phyloP scores from a whole-genome alignment of 2,888 invertebrate species.

The Muschampia plurimacula region DNA sequence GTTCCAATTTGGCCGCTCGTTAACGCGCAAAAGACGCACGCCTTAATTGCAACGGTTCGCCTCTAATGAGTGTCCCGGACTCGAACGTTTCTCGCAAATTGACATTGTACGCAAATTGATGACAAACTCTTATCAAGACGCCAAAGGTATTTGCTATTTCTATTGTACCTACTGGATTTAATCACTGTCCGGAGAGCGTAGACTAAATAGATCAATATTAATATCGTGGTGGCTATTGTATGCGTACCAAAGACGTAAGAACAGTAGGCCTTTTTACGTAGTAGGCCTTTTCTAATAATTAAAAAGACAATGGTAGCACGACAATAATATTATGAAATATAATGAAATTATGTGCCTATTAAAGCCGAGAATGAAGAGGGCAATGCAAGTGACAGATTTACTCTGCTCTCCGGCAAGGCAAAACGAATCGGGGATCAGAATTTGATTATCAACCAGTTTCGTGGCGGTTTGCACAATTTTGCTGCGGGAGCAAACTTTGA shows the following conservation, averaged over 20 bases:
- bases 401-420: background rate
- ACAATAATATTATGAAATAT: background rate
- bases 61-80: constrained; percentile 79
- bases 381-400: constrained; percentile 3
- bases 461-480: constrained; percentile 37
- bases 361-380: background rate
- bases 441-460: constrained; percentile 35
- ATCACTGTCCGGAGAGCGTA: constrained; percentile 12
- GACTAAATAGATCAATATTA: constrained; percentile 6
- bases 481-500: constrained; percentile 29
- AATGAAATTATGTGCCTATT: background rate
- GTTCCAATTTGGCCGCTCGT: constrained; percentile 82
- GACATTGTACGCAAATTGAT: constrained; percentile 81
- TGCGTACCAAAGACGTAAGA: background rate
- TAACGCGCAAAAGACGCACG: constrained; percentile 82
- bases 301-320: background rate
- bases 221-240: background rate
- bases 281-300: background rate
- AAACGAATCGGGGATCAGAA: constrained; percentile 26
- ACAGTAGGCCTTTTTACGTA: background rate
- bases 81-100: constrained; percentile 73
- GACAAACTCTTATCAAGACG: constrained; percentile 60
- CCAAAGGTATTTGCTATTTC: constrained; percentile 54
- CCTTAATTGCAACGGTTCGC: constrained; percentile 82
- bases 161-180: constrained; percentile 41